Percentiles rank a stretch among this genome's conserved stretches.
phyloP scores from a whole-genome alignment of 2,888 invertebrate genomes.

The Eurytoma californica region DNA sequence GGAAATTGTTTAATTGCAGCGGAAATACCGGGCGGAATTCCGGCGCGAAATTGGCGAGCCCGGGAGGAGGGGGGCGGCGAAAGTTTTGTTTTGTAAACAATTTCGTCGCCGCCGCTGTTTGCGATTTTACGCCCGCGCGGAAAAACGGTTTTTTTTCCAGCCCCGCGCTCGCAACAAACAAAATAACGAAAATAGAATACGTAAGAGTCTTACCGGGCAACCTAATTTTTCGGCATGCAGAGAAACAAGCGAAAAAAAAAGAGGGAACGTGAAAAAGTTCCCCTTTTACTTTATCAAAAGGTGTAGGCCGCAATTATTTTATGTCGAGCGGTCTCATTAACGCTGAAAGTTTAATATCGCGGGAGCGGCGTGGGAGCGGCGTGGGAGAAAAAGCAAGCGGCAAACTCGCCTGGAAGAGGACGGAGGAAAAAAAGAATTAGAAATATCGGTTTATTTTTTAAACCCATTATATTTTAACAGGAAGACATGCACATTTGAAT shows the following conservation, averaged over 20 bases:
- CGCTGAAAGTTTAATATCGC: slow-evolving; percentile 49
- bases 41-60: too few relatives aligned
- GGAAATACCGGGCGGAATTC: too few relatives aligned
- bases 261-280: background rate
- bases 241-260: slow-evolving; percentile 6
- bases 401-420: slow-evolving; percentile 12
- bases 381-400: slow-evolving; percentile 12
- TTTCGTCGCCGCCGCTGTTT: background rate
- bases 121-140: background rate
- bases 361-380: slow-evolving; percentile 5
- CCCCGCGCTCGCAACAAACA: too few relatives aligned
- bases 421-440: slow-evolving; percentile 1
- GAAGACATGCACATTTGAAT: too few relatives aligned
- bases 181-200: slow-evolving; percentile 1
- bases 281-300: slow-evolving; percentile 34
- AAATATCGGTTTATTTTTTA: slow-evolving; percentile 21
- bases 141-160: background rate
- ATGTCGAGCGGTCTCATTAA: slow-evolving; percentile 44
- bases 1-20: too few relatives aligned
- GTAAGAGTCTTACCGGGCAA: background rate
- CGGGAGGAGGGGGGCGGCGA: too few relatives aligned
- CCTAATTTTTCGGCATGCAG: background rate
- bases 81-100: background rate
- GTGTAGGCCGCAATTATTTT: slow-evolving; percentile 43
- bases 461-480: background rate